Evolutionary conservation across 2,113 vertebrate species (phyloP).

Genomic region (Dasyprocta punctata): DNA sequence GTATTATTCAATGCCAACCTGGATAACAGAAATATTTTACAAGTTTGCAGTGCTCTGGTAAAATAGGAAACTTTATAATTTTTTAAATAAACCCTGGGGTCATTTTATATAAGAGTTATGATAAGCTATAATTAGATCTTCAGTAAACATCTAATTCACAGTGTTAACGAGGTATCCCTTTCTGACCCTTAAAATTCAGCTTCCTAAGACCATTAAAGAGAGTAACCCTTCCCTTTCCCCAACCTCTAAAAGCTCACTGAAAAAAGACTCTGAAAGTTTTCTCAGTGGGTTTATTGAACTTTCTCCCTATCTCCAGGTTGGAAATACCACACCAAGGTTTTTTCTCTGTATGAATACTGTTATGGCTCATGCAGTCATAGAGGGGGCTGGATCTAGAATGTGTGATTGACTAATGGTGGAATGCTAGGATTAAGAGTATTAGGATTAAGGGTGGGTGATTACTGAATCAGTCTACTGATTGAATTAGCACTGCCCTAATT

Average conservation of each 20-base stretch:
- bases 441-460: not conserved
- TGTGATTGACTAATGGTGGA: not conserved
- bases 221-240: not conserved
- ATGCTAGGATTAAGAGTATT: not conserved
- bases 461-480: not conserved
- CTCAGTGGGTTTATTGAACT: not conserved
- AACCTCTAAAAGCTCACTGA: not conserved
- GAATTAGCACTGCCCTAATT: not conserved
- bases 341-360: not conserved
- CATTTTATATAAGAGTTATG: not conserved
- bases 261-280: not conserved
- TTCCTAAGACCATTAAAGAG: not conserved
- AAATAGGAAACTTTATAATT: not conserved
- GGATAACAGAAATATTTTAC: not conserved
- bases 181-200: not conserved
- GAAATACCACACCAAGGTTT: not conserved
- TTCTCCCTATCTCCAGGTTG: not conserved
- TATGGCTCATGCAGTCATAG: not conserved
- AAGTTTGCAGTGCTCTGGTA: not conserved
- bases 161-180: not conserved
- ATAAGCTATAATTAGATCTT: not conserved
- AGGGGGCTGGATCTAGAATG: not conserved
- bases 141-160: not conserved
- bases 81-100: not conserved
- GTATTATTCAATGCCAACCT: not conserved